Base-by-base conservation (phyloP, 2,113 vertebrate genomes). In the Thunnus thynnus region DNA sequence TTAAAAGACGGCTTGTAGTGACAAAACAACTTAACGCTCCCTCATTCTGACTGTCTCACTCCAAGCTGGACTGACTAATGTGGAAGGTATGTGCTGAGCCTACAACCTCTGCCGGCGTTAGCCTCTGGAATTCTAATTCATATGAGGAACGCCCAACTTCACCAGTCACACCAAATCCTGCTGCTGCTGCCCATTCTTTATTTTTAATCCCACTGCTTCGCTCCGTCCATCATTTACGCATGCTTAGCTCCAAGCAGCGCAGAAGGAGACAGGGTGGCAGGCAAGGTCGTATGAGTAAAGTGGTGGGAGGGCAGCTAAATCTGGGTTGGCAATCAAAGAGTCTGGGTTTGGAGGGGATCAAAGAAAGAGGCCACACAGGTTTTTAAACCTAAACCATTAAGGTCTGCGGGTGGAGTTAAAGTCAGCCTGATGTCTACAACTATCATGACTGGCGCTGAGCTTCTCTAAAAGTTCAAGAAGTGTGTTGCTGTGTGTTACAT, bases 41-140 rank as follows among this genome's bases (percentile, higher is more conserved):
- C 67, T 85, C 82, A 77, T 56, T 58, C 73, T 86, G 73, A 82
- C 86, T 76, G 84, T 88, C 81, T 78, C 79, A 72, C 72, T 81
- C 79, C 72, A 62, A 83, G 82, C 83, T 6, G 80, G 52, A 73
- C 87, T 93, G 91, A 94, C 91, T 94, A 90, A 94, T 89, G 85
- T 87, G 92, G 93, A 95, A 95, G 92, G 91, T 93, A 95, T 95
- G 90, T 94, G 94, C 93, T 94, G 93, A 94, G 90, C 83, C 51
- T 90, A 92, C 91, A 93, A 83, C 87, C 91, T 92, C 82, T 57
- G 66, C 85, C 65, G 71, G 61, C 72, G 71, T 77, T 84, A 84
- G 92, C 85, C 88, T 92, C 91, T 92, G 92, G 90, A 94, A 94
- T 94, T 92, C 89, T 78, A 89, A 90, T 92, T 91, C 86, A 89